Evolutionary conservation across 2,888 invertebrate genomes (phyloP).

Genomic region (Callyntrura sp.): DNA sequence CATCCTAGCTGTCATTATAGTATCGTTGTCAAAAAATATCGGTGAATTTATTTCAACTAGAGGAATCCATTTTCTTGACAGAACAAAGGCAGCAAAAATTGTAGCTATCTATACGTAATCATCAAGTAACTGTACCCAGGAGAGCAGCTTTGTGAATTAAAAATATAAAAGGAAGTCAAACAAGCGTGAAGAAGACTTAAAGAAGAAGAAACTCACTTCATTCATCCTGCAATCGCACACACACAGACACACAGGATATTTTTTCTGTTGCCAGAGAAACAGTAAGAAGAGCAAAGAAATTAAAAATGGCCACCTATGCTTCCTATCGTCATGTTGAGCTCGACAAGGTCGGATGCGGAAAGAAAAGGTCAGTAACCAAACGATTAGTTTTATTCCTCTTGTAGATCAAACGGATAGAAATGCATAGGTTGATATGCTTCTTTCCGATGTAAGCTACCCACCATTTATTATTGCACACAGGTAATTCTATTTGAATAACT

Average conservation of each 20-base stretch:
- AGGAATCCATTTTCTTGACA: constrained; percentile 46
- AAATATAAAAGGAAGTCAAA: constrained; percentile 58
- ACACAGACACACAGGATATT: constrained; percentile 14
- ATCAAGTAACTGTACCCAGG: constrained; percentile 54
- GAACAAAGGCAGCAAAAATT: not conserved
- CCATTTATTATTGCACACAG: no score
- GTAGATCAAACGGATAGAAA: constrained; percentile 61
- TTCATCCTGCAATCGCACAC: constrained; percentile 12
- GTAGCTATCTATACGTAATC: constrained; percentile 16
- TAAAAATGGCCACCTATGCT: constrained; percentile 93
- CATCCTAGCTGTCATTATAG: constrained; percentile 13
- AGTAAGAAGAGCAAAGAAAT: constrained; percentile 58
- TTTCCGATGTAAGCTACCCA: constrained; percentile 1
- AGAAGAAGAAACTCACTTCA: constrained; percentile 49
- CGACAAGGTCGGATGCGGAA: constrained; percentile 97
- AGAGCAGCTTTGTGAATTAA: constrained; percentile 43
- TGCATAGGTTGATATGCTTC: not conserved
- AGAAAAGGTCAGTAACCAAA: constrained; percentile 91
- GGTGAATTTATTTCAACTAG: constrained; percentile 13
- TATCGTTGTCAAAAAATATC: constrained; percentile 29
- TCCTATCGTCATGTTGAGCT: constrained; percentile 97
- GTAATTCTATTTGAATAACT: no score
- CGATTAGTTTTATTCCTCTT: constrained; percentile 71
- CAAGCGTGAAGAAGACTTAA: constrained; percentile 61
- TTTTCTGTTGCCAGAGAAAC: constrained; percentile 35